A percentile compares a stretch with the other conserved stretches of the same genome.
These are phyloP conservation scores for Orgyia antiqua DNA, from an alignment of 2,888 invertebrate genomes.

Conservation along the genomic window DNA sequence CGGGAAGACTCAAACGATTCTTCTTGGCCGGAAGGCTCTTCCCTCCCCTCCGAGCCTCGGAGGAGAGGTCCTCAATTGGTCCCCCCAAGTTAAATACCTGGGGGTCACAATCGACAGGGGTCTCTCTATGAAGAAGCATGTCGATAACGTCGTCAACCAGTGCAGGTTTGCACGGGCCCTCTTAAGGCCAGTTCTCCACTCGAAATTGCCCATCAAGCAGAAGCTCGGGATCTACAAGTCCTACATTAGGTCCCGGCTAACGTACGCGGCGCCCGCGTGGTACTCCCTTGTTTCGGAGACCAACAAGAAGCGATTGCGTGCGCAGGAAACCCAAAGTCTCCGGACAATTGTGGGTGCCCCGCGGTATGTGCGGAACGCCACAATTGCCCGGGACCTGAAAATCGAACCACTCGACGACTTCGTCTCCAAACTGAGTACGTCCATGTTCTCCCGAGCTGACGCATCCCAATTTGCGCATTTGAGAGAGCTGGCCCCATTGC, in stretches of 20 bases:
- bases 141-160: not conserved
- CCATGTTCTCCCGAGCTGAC: constrained; percentile 1
- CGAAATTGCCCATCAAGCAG: not conserved
- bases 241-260: not conserved
- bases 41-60: not conserved
- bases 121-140: not conserved
- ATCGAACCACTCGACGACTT: not conserved
- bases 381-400: not conserved
- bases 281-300: not conserved
- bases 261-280: not conserved
- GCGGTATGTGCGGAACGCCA: not conserved
- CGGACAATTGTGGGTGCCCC: not conserved
- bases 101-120: not conserved
- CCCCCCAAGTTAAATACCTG: not conserved
- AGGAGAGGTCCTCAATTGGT: not conserved
- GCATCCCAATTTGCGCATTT: not conserved
- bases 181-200: not conserved
- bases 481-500: not conserved
- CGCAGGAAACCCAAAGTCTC: not conserved
- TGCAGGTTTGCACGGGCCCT: not conserved
- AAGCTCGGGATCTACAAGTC: not conserved
- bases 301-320: not conserved
- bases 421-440: not conserved
- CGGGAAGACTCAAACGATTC: constrained; percentile 16
- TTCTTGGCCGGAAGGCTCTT: not conserved